These are phyloP conservation scores for Salmo trutta DNA, from an alignment of 2,797 vertebrate genomes.

Conservation along the genomic window DNA sequence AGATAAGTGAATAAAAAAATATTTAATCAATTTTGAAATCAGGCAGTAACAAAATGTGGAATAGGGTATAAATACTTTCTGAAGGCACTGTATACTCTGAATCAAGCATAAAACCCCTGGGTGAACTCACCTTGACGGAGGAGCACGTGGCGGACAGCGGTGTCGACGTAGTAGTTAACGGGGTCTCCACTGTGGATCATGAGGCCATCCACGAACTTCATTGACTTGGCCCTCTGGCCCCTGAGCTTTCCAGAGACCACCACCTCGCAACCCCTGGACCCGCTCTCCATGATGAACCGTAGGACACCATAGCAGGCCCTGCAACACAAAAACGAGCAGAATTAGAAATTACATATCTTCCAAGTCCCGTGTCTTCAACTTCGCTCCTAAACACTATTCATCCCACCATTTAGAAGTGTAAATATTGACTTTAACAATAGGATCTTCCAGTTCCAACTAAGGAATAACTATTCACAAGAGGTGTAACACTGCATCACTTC, in stretches of 20 bases:
- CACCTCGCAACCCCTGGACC: constrained; percentile 94
- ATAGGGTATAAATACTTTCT: no score
- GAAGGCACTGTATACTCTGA: no score
- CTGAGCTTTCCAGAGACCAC: constrained; percentile 96
- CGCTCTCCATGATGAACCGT: constrained; percentile 99
- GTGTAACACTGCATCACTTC: background rate
- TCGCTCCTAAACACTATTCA: no score
- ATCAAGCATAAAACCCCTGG: background rate
- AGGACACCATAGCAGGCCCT: constrained; percentile 97
- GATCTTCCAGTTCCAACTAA: background rate
- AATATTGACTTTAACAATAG: background rate
- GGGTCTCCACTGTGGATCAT: constrained; percentile 99
- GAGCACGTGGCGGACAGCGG: constrained; percentile 93
- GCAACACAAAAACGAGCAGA: background rate
- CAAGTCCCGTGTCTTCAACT: no score
- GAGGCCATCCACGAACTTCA: constrained; percentile 98
- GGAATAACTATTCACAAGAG: background rate
- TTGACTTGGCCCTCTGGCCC: constrained; percentile 97
- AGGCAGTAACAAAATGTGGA: no score
- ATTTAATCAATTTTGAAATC: no score
- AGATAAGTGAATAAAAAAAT: no score
- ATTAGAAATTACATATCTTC: background rate
- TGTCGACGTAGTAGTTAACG: constrained; percentile 98
- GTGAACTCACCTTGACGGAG: constrained; percentile 89
- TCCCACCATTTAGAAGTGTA: background rate